A percentile compares a stretch with the other conserved stretches of the same genome.
Conservation (phyloP, 2,113 vertebrate species). For the Zapornia atra region DNA sequence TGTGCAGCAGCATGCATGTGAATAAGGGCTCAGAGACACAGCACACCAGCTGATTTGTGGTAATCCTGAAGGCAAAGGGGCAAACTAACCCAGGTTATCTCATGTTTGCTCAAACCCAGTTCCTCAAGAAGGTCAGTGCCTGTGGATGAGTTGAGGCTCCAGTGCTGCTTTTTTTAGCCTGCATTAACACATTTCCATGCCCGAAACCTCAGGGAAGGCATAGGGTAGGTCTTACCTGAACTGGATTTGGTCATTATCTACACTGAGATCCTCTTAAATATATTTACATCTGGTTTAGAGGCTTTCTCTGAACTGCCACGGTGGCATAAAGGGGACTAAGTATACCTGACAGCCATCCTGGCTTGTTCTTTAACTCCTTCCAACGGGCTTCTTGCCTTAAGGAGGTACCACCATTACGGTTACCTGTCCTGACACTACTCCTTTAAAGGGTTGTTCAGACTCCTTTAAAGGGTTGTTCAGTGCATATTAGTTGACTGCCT, state of each 20-base stretch:
- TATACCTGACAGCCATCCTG: neutral
- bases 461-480: neutral
- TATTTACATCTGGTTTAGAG: neutral
- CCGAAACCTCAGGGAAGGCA: rapidly evolving
- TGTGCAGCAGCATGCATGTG: neutral
- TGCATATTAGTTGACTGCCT: neutral
- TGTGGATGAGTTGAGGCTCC: neutral
- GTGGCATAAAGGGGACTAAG: neutral
- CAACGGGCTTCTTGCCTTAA: neutral
- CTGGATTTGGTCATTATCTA: neutral
- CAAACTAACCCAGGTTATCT: neutral
- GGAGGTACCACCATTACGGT: neutral
- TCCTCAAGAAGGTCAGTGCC: neutral
- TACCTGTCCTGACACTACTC: neutral
- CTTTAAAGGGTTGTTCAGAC: neutral
- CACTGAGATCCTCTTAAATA: neutral
- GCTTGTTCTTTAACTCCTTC: neutral
- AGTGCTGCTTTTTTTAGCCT: neutral
- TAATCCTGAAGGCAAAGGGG: neutral
- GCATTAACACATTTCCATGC: neutral
- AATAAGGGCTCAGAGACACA: neutral
- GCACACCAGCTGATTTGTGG: rapidly evolving
- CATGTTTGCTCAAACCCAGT: neutral
- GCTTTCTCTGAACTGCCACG: neutral
- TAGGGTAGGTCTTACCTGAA: neutral